A percentile compares a stretch with the other conserved stretches of the same genome.
Evolutionary conservation across 1,140 invertebrate species (phyloP).

Genomic region (Diabrotica undecimpunctata): DNA sequence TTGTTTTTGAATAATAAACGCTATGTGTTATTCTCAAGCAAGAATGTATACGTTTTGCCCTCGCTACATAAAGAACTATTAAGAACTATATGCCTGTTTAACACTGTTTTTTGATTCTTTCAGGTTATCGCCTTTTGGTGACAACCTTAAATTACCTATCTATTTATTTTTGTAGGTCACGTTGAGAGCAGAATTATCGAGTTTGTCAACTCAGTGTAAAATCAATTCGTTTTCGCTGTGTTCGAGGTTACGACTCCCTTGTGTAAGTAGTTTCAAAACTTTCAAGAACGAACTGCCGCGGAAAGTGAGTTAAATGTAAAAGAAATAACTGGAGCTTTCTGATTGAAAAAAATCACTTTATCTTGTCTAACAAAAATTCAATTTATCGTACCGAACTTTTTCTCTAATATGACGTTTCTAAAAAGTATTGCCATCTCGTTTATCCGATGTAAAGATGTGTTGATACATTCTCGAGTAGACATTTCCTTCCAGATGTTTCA

Average conservation of each 20-base stretch:
- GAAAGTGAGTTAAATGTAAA: slow-evolving; percentile 1
- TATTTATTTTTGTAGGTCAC: not conserved
- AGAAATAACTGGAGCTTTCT: slow-evolving; percentile 1
- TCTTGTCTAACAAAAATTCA: not conserved
- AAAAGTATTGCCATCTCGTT: no score
- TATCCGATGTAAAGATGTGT: no score
- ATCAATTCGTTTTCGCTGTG: slow-evolving; percentile 2
- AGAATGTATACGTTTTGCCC: no score
- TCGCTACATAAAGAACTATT: no score
- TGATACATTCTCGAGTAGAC: no score
- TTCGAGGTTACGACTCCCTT: not conserved
- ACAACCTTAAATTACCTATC: not conserved
- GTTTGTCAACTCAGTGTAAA: not conserved
- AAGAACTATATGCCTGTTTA: no score
- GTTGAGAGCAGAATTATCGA: not conserved
- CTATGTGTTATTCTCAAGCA: no score
- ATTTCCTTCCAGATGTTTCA: no score
- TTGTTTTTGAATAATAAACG: no score
- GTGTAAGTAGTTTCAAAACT: not conserved
- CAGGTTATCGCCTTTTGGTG: no score
- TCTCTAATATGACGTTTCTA: no score
- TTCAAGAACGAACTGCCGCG: not conserved
- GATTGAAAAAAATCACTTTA: slow-evolving; percentile 1
- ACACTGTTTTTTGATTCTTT: no score
- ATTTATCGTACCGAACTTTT: not conserved